A percentile compares a stretch with the other conserved stretches of the same genome.
These are phyloP conservation scores for Holothuria leucospilota DNA, from an alignment of 53 echinoderm and acorn worm species.

Conservation along the genomic window DNA sequence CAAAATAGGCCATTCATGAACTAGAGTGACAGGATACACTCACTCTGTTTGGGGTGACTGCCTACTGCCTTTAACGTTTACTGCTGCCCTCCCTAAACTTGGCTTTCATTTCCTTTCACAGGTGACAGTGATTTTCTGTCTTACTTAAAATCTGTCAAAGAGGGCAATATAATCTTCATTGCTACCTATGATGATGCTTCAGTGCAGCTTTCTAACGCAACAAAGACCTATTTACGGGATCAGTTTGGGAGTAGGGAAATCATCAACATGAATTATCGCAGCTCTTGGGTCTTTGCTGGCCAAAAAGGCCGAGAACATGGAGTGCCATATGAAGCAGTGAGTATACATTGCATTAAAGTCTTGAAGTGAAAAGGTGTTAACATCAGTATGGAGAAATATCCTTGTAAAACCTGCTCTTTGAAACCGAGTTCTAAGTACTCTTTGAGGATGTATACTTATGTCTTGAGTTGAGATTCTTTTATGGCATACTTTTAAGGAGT, in stretches of 20 bases:
- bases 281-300: slow-evolving; percentile 78
- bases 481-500: no score
- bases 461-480: no score
- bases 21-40: no score
- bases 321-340: slow-evolving; percentile 65
- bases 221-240: slow-evolving; percentile 46
- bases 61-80: no score
- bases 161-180: slow-evolving; percentile 59
- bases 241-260: slow-evolving; percentile 71
- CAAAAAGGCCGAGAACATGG: slow-evolving; percentile 68
- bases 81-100: no score
- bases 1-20: no score
- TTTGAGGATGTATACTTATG: no score
- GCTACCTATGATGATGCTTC: slow-evolving; percentile 69
- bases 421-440: no score
- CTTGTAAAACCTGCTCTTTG: no score
- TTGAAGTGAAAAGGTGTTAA: no score
- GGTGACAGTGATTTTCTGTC: slow-evolving; percentile 18
- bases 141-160: slow-evolving; percentile 30
- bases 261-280: slow-evolving; percentile 58
- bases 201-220: slow-evolving; percentile 59
- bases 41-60: no score
- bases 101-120: neutral
- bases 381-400: no score
- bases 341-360: neutral